Base-by-base conservation (phyloP, 2,888 invertebrate species). In the Drosophila maculinotata region DNA sequence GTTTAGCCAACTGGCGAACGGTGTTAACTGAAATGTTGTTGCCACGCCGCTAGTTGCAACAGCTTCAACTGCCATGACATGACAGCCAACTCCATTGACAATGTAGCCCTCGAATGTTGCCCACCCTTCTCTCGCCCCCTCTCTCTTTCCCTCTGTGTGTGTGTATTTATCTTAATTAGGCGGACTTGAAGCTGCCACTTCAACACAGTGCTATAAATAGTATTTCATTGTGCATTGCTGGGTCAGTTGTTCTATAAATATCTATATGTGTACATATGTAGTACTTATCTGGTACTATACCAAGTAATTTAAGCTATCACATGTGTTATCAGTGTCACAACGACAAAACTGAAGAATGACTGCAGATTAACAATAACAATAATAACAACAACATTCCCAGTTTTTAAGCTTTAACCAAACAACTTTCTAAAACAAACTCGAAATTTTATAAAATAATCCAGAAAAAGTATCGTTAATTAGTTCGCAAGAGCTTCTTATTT, bases 21-120 rank as follows among this genome's bases (percentile, higher is more conserved):
- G 83, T 79, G 85, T 85, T 81, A 81, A 81, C 79, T 85, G 74
- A 79, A 81, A 66, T 82, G 86, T 79, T 82, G 86, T 79, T 66
- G 73, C 35, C 66, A 52, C 42, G 20, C 63, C 59, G 66, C 73
- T 62, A 45, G 56, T 57, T 69, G 73, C 47, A 56, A 64, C 66
- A 58, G 42, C 76, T 57, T 72, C 51, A 70, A 63, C 74, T 66
- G 70, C 67, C 68, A 76, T 75, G 74, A 85, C 82, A 79, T 81
- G 80, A 85, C 80, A 81, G 80, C 64, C 17, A 66, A 42, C 60
- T 26, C 17, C 60, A 49, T 3, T 58, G 74, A 73, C 74, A 72
- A 54, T 73, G 64, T 67, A 12, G 31, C 44, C 49, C 44, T 58
- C 36, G n/a, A 25, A 31, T 30, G 15, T 10, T 25, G 44, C 25